Evolutionary conservation across 2,113 vertebrate species (phyloP), one percentile per base, ranked within the genome.

Genomic region (Buteo buteo): DNA sequence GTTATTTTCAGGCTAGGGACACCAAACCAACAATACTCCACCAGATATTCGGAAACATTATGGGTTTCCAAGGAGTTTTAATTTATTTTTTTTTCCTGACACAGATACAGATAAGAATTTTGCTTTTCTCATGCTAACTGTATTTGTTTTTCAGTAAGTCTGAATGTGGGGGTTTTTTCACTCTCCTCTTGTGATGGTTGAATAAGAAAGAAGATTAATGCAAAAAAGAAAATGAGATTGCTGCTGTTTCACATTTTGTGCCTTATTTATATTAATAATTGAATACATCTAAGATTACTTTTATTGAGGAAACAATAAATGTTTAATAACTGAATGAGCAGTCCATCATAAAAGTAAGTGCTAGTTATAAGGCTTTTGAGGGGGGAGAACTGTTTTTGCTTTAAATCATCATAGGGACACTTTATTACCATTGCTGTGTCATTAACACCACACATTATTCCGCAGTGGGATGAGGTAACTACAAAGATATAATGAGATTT

Each of bases 261-360:
- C 69, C 87, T 93, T 95, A 93, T 94, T 97, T 66, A 62, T 88
- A 96, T 97, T 69, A 96, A 97, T 97, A 93, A 96, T 96, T 95
- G 78, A 97, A 86, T 40, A 77, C 74, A 80, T 49, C 74, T 88
- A 65, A 93, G 90, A 93, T 9, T 65, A 80, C 84, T 95, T 97
- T 93, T 96, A 94, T 96, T 87, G 61, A 87, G 89, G 81, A 97
- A 74, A 70, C 73, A 97, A 91, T 96, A 80, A 97, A 94, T 82
- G 94, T 97, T 97, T 97, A 90, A 94, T 97, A 88, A 96, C 89
- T 34, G 94, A 95, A 95, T 55, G 57, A 95, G 61, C 89, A 49
- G 54, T 70, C 82, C 61, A 61, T 96, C 67, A 95, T 85, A 95
- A 87, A 93, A 38, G 84, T 26, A 70, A 92, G 76, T 49, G 90